A percentile compares a stretch with the other conserved stretches of the same genome.
phyloP scores from a whole-genome alignment of 2,888 invertebrate genomes.

The Amphipyra berbera region DNA sequence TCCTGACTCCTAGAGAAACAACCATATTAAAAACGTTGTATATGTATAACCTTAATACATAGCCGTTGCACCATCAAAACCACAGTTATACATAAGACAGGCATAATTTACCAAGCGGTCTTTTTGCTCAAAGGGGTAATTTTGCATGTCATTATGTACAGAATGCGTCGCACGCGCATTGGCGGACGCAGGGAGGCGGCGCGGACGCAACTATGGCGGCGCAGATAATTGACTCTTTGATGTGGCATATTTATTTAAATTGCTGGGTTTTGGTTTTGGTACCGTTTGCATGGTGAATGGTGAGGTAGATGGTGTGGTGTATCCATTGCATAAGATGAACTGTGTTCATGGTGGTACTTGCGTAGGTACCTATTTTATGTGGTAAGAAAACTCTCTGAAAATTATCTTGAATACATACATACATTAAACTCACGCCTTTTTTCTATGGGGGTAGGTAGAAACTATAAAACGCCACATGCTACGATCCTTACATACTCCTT shows the following conservation, averaged over 20 bases:
- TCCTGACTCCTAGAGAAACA: not conserved
- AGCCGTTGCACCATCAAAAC: conserved; percentile 16
- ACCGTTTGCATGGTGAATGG: conserved; percentile 2
- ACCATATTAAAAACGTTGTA: not conserved
- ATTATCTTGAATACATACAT: too few species aligned
- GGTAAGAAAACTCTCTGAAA: too few species aligned
- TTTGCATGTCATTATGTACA: conserved; percentile 70
- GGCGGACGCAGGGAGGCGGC: conserved; percentile 66
- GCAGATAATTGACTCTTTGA: conserved; percentile 48
- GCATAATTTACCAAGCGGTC: conserved; percentile 60
- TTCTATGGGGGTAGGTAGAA: too few species aligned
- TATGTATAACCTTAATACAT: conserved; percentile 28
- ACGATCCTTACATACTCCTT: too few species aligned
- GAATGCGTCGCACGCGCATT: conserved; percentile 66
- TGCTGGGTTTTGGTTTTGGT: conserved; percentile 21
- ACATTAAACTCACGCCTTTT: too few species aligned
- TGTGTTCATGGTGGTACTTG: not conserved
- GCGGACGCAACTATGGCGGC: conserved; percentile 57
- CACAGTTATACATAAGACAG: conserved; percentile 34
- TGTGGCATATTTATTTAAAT: conserved; percentile 52
- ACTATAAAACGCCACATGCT: too few species aligned
- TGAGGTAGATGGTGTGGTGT: conserved; percentile 1
- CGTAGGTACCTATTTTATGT: not conserved
- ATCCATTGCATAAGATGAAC: conserved; percentile 5
- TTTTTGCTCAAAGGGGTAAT: conserved; percentile 65